These are phyloP conservation scores for Caenorhabditis zanzibari DNA, from an alignment of 2,888 invertebrate genomes.

Conservation along the genomic window DNA sequence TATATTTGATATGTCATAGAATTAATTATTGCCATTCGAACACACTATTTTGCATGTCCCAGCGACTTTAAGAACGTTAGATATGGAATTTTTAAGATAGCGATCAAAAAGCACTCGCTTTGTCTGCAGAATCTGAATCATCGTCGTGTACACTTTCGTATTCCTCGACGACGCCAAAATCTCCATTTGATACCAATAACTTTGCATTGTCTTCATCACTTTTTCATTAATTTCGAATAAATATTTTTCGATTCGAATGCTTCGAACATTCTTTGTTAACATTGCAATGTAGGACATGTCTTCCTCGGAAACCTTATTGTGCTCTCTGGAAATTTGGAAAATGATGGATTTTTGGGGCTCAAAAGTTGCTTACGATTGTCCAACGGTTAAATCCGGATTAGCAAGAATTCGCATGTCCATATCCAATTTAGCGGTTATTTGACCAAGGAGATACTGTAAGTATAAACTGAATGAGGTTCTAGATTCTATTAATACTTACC, in stretches of 20 bases:
- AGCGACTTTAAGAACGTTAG: too few species aligned
- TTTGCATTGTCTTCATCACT: conserved; percentile 94
- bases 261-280: conserved; percentile 10
- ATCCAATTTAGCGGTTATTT: conserved; percentile 91
- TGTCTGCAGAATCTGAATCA: too few species aligned
- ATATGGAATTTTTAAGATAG: too few species aligned
- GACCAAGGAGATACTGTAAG: conserved; percentile 63
- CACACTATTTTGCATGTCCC: too few species aligned
- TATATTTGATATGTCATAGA: too few species aligned
- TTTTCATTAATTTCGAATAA: conserved; percentile 20
- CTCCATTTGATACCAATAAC: conserved; percentile 96
- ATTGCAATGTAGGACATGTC: conserved; percentile 43
- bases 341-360: background rate
- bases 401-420: conserved; percentile 94
- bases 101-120: too few species aligned
- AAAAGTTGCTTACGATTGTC: conserved; percentile 85
- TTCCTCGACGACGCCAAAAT: conserved; percentile 85
- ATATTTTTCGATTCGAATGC: conserved; percentile 25
- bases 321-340: conserved; percentile 14
- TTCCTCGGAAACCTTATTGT: background rate
- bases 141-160: too few species aligned
- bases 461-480: too few species aligned
- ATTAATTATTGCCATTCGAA: too few species aligned
- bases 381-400: conserved; percentile 85
- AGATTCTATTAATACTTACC: background rate